Conservation (phyloP, 1,140 invertebrate species). For the Tetragonula clypearis region DNA sequence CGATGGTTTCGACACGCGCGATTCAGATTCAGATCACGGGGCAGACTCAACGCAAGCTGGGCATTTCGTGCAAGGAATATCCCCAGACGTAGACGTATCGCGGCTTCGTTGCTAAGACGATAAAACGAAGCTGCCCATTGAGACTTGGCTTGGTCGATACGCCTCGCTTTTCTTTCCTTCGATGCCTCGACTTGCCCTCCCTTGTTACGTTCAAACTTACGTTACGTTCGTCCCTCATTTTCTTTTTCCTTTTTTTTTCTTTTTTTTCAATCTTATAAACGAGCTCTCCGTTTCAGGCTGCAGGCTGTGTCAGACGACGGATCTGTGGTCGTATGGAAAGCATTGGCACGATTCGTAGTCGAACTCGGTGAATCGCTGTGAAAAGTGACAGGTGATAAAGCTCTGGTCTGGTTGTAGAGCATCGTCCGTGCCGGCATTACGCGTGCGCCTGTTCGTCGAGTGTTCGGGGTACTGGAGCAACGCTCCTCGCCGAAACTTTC, state of each 20-base stretch:
- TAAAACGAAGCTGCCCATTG: conserved; percentile 34
- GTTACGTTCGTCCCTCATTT: not conserved
- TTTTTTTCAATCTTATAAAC: not conserved
- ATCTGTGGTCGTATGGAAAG: not conserved
- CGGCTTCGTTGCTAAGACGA: conserved; percentile 29
- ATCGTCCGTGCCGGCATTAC: conserved; percentile 16
- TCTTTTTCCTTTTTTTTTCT: too few species aligned
- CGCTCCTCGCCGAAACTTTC: conserved; percentile 18
- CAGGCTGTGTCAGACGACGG: too few species aligned
- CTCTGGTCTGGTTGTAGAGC: not conserved
- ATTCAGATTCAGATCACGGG: too few species aligned
- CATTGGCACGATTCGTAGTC: too few species aligned
- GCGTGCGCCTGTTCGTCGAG: conserved; percentile 22
- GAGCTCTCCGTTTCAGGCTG: not conserved
- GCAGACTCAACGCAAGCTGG: too few species aligned
- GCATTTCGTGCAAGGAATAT: conserved; percentile 14
- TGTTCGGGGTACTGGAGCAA: conserved; percentile 1
- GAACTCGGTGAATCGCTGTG: not conserved
- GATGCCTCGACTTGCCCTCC: too few species aligned
- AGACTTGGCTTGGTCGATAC: conserved; percentile 44
- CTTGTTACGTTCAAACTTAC: not conserved
- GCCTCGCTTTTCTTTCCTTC: not conserved
- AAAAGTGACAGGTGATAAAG: conserved; percentile 2
- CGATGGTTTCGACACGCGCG: not conserved
- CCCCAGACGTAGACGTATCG: not conserved